A percentile compares a stretch with the other conserved stretches of the same genome.
These are phyloP conservation scores for Centroberyx gerrardi DNA, from an alignment of 2,797 vertebrate genomes.

Conservation along the genomic window DNA sequence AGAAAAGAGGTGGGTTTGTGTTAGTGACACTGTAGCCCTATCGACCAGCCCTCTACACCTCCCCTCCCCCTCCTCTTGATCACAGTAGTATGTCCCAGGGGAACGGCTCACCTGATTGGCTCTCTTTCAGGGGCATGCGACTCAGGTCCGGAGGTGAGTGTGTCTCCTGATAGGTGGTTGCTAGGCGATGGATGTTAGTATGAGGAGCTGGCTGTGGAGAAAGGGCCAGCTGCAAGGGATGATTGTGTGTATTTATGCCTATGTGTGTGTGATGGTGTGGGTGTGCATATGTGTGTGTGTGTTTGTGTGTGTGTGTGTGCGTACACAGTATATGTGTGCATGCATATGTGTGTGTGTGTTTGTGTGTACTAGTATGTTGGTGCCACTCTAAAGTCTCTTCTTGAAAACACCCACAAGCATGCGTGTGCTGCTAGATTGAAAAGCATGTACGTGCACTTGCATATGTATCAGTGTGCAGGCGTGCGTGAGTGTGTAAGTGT, in stretches of 20 bases:
- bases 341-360: slow-evolving; percentile 20
- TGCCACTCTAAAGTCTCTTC: slow-evolving; percentile 25
- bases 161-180: slow-evolving; percentile 79
- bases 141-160: slow-evolving; percentile 61
- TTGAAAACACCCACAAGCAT: too few species aligned
- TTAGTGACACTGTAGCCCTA: slow-evolving; percentile 47
- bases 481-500: slow-evolving; percentile 8
- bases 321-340: slow-evolving; percentile 14
- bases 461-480: slow-evolving; percentile 41
- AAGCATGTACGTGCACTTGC: slow-evolving; percentile 17
- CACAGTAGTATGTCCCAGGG: slow-evolving; percentile 73
- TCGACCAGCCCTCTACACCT: slow-evolving; percentile 47
- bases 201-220: slow-evolving; percentile 64
- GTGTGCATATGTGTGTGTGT: slow-evolving; percentile 6
- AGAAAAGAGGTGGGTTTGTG: slow-evolving; percentile 32
- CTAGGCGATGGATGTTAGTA: slow-evolving; percentile 74
- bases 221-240: slow-evolving; percentile 56
- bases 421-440: too few species aligned
- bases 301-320: slow-evolving; percentile 1
- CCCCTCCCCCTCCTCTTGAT: slow-evolving; percentile 59
- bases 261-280: slow-evolving; percentile 4
- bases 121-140: slow-evolving; percentile 61
- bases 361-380: slow-evolving; percentile 14
- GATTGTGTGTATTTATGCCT: slow-evolving; percentile 42
- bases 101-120: slow-evolving; percentile 81